Evolutionary conservation across 2,113 vertebrate species (phyloP).

Genomic region (Vulpes ferrilata): DNA sequence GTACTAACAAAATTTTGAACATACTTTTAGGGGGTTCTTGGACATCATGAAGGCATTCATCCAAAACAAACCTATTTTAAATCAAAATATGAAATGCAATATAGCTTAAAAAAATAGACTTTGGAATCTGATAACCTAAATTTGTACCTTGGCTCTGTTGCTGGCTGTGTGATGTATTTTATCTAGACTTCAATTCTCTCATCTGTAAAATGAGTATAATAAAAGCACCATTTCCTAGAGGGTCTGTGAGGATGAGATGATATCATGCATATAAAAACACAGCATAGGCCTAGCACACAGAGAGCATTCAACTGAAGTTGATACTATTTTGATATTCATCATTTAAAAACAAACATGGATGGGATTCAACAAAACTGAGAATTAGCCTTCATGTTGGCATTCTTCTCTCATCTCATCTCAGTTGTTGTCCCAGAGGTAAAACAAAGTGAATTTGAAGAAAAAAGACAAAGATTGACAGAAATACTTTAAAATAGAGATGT

Average conservation of each 20-base stretch:
- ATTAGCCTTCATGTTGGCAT: neutral
- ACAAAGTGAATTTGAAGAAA: neutral
- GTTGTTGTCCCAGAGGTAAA: neutral
- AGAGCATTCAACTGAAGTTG: neutral
- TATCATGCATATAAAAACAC: neutral
- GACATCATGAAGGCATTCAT: neutral
- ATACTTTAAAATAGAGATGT: neutral
- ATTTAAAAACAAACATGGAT: slow-evolving; percentile 24
- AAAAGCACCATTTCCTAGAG: slow-evolving; percentile 32
- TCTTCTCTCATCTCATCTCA: neutral
- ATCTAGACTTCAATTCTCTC: neutral
- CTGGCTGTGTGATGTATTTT: neutral
- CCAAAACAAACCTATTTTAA: slow-evolving; percentile 36
- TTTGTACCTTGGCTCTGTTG: neutral
- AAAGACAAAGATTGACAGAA: neutral
- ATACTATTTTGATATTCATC: neutral
- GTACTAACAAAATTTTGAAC: neutral
- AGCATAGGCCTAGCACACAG: neutral
- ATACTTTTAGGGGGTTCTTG: slow-evolving; percentile 30
- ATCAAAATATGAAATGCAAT: neutral
- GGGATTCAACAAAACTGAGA: neutral
- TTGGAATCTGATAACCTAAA: slow-evolving; percentile 1
- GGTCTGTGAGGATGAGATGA: neutral
- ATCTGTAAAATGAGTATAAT: neutral
- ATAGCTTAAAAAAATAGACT: neutral